Evolutionary conservation across 2,797 vertebrate genomes (phyloP).

Genomic region (Silurus lanzhouensis): DNA sequence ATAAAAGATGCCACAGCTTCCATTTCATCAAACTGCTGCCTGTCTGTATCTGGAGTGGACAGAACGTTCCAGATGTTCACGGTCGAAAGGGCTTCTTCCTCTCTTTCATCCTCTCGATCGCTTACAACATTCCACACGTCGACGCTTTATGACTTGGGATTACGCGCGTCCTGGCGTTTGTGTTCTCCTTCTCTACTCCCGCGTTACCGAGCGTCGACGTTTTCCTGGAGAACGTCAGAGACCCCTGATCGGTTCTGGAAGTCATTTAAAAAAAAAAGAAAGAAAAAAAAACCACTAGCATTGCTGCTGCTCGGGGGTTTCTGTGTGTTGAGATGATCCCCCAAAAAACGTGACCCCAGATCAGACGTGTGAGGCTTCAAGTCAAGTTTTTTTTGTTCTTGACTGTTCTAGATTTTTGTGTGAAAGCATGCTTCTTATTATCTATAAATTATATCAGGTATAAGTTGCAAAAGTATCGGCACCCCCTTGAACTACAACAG

Average conservation of each 20-base stretch:
- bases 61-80: constrained; percentile 63
- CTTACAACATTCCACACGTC: constrained; percentile 33
- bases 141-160: constrained; percentile 36
- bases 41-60: constrained; percentile 63
- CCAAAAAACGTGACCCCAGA: constrained; percentile 1
- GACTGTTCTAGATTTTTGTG: no score
- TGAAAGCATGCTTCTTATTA: not conserved
- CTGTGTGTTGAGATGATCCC: not conserved
- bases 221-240: constrained; percentile 32
- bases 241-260: constrained; percentile 27
- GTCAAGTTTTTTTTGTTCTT: not conserved
- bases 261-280: not conserved
- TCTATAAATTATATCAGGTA: not conserved
- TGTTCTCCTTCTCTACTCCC: no score
- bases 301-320: not conserved
- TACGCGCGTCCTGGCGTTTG: constrained; percentile 28
- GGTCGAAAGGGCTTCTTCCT: constrained; percentile 34
- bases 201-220: constrained; percentile 9
- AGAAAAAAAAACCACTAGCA: not conserved
- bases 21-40: constrained; percentile 67
- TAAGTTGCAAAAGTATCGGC: not conserved
- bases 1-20: constrained; percentile 71
- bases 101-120: constrained; percentile 10
- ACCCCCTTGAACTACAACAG: not conserved
- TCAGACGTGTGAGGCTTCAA: not conserved